Evolutionary conservation across 2,888 invertebrate genomes (phyloP), one percentile per base, ranked within the genome.

Genomic region (Lasioglossum vierecki): DNA sequence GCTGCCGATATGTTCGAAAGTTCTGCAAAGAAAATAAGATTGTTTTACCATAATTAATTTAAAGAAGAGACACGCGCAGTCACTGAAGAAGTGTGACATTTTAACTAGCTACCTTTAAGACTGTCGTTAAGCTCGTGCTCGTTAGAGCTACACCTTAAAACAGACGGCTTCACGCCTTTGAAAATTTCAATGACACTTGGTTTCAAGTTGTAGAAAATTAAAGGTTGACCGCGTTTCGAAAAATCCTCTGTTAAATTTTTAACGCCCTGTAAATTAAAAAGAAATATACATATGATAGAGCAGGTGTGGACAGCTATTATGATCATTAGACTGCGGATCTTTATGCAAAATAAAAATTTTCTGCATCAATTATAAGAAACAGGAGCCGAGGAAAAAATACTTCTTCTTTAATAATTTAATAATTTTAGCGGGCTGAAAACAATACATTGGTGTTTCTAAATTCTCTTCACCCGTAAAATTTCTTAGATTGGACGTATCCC

Each of bases 161-260:
- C 95, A 77, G 95, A 95, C 0, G 96, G 96, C 89, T 96, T 96
- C 1, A 96, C 96, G 0, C 96, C 96, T 93, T 96, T 95, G 90
- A 96, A 96, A 60, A 96, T 96, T 73, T 95, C 95, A 5, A 96
- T 95, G 22, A 96, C 95, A 88, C 96, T 96, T 2, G 96, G 96
- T 89, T 96, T 96, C 78, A 96, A 92, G 88, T 96, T 96, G 91
- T 96, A 96, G 89, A 96, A 96, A 41, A 96, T 93, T 30, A 96
- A 94, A 5, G 96, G 96, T 87, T 96, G 96, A 39, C 96, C 96
- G 82, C 96, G 94, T 79, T 95, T 95, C n/a, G 95, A 94, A 90
- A 96, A 96, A 91, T 96, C 96, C 88, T 96, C 96, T 76, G 96
- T 96, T 57, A 96, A 94, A 79, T 95, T 95, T 89, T 96, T 96